A percentile compares a stretch with the other conserved stretches of the same genome.
These are phyloP conservation scores for Zaprionus obscuricornis DNA, from an alignment of 2,888 invertebrate genomes.

Conservation along the genomic window DNA sequence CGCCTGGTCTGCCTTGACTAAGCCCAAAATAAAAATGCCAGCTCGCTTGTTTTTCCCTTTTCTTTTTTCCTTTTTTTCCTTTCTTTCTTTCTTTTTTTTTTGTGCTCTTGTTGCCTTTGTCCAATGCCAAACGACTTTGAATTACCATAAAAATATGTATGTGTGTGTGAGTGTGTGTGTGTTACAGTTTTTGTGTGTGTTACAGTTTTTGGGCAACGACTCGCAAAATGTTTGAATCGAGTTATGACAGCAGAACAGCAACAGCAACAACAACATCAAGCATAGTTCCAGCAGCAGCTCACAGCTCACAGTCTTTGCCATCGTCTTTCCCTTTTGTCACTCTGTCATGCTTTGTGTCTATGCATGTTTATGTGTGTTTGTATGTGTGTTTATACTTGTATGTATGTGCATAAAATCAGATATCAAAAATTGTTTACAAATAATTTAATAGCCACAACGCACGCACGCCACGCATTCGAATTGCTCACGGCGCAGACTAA, in stretches of 20 bases:
- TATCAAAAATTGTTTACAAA: constrained; percentile 77
- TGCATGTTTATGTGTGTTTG: constrained; percentile 21
- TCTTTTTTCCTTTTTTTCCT: constrained; percentile 1
- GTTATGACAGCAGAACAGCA: constrained; percentile 43
- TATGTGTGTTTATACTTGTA: constrained; percentile 15
- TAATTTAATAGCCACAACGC: constrained; percentile 72
- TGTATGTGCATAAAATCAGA: constrained; percentile 70
- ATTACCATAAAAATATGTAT: constrained; percentile 51
- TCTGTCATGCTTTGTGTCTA: constrained; percentile 16
- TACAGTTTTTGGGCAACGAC: constrained; percentile 45
- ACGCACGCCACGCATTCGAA: constrained; percentile 66
- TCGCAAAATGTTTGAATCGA: constrained; percentile 52
- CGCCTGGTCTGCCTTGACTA: not conserved
- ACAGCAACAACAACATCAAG: constrained; percentile 28
- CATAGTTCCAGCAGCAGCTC: constrained; percentile 28
- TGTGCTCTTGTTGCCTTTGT: constrained; percentile 22
- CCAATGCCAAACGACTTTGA: constrained; percentile 44
- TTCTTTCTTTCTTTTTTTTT: constrained; percentile 2
- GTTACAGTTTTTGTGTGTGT: constrained; percentile 4
- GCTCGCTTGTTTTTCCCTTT: constrained; percentile 32
- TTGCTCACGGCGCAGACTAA: constrained; percentile 42
- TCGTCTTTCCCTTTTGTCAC: not conserved
- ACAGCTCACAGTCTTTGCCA: not conserved
- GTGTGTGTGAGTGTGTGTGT: not conserved
- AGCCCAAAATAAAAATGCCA: constrained; percentile 43